A percentile compares a stretch with the other conserved stretches of the same genome.
Conservation (phyloP, 2,888 invertebrate species). For the Eristalinus sepulchralis region DNA sequence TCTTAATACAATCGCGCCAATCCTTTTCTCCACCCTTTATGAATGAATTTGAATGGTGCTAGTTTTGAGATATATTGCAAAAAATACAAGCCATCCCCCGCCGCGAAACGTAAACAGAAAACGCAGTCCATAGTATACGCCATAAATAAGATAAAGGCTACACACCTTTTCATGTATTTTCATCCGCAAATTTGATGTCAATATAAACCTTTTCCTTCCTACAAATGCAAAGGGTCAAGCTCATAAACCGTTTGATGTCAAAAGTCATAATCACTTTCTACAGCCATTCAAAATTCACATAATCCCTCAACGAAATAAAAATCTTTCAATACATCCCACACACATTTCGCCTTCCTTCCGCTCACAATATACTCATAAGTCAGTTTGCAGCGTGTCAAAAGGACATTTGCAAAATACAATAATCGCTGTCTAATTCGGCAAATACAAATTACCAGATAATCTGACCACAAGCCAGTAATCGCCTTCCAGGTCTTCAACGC, state of each 20-base stretch:
- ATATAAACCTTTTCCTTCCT: too few species aligned
- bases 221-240: too few species aligned
- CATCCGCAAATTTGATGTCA: too few species aligned
- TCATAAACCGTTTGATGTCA: not conserved
- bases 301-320: not conserved
- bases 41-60: too few species aligned
- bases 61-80: too few species aligned
- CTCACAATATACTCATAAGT: not conserved
- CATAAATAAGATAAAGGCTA: too few species aligned
- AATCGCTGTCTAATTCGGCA: slow-evolving; percentile 4
- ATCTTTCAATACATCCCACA: not conserved
- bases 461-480: slow-evolving; percentile 52
- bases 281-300: not conserved
- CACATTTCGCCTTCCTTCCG: not conserved
- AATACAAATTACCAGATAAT: slow-evolving; percentile 51
- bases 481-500: not conserved
- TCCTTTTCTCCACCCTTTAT: too few species aligned
- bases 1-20: too few species aligned
- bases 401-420: slow-evolving; percentile 14
- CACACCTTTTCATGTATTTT: too few species aligned
- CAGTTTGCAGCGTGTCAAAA: not conserved
- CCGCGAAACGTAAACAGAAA: too few species aligned
- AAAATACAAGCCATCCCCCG: too few species aligned
- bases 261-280: not conserved
- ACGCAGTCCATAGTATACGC: too few species aligned